Percentiles rank a stretch among this genome's conserved stretches.
These are phyloP conservation scores for Pitta sordida DNA, from an alignment of 2,113 vertebrate genomes.

Conservation along the genomic window DNA sequence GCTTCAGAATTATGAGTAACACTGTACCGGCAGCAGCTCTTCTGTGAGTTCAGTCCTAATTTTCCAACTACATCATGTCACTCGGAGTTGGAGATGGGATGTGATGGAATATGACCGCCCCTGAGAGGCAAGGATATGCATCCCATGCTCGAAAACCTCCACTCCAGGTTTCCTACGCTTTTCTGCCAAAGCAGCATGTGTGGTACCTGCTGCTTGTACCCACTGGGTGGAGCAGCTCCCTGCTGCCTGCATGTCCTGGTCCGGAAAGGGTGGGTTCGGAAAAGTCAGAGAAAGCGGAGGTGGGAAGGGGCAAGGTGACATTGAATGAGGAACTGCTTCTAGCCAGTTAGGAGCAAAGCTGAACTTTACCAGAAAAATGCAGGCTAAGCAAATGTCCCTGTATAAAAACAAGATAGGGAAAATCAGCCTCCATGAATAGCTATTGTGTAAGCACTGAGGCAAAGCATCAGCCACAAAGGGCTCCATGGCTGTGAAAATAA, in stretches of 20 bases:
- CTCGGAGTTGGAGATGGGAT: not conserved
- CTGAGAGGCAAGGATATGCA: not conserved
- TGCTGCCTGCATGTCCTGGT: rapidly evolving
- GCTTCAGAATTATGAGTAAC: not conserved
- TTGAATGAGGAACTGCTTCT: not conserved
- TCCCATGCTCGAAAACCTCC: not conserved
- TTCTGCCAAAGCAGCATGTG: not conserved
- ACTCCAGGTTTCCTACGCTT: rapidly evolving
- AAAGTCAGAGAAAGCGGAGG: not conserved
- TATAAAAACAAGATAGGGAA: not conserved
- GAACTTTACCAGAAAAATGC: not conserved
- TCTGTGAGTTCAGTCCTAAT: not conserved
- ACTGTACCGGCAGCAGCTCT: not conserved
- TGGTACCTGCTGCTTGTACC: not conserved
- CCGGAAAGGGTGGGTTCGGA: not conserved
- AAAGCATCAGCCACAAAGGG: not conserved
- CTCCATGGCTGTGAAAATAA: not conserved
- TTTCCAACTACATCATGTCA: not conserved
- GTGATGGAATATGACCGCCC: not conserved
- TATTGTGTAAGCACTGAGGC: not conserved
- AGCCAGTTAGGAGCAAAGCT: not conserved
- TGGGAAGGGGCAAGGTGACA: not conserved
- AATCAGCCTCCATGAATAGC: not conserved
- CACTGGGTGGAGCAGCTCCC: constrained; percentile 50
- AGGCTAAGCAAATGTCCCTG: not conserved